Evolutionary conservation across 2,113 vertebrate species (phyloP), one percentile per base, ranked within the genome.

Genomic region (Serilophus lunatus): DNA sequence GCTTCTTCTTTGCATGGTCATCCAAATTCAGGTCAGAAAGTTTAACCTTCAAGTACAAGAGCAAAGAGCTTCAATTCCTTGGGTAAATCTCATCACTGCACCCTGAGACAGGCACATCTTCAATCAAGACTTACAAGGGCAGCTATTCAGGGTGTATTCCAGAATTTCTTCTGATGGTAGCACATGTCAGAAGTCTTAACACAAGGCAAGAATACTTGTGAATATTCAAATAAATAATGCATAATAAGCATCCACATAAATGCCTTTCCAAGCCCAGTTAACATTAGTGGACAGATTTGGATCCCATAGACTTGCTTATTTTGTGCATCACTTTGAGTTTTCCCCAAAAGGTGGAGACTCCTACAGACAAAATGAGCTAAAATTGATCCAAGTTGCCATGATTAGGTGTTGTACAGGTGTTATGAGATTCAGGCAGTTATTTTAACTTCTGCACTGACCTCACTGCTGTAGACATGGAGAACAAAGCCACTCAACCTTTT

Each of bases 1-100:
- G 97, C 96, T 99, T 99, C 97, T 99, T 99, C 94, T 97, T 98
- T 51, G 99, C 99, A 11, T 99, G 99, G 20, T 99, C 98, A 84
- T 99, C 99, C 94, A 99, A 98, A 93, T 99, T 99, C 94, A 99
- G 96, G 95, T 94, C 98, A 72, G 98, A 99, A 92, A 99, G 97
- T 95, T 98, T 99, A 45, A 99, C 97, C 99, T 99, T 94, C 38
- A 96, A 93, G 79, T 18, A 92, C 17, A 94, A 95, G 60, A 92
- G 40, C 86, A 85, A 95, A 96, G 16, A 69, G 14, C 6, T 69
- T 94, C 40, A 66, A 53, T 45, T 88, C 45, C 56, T 64, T 68
- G 26, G 14, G 56, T 49, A 82, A 74, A 83, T 22, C 9, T 19
- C 42, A 23, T 36, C 31, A 65, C 26, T 59, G 47, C 57, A 77